These are phyloP conservation scores for Drosophila ezoana DNA, from an alignment of 2,888 invertebrate species.

Conservation along the genomic window DNA sequence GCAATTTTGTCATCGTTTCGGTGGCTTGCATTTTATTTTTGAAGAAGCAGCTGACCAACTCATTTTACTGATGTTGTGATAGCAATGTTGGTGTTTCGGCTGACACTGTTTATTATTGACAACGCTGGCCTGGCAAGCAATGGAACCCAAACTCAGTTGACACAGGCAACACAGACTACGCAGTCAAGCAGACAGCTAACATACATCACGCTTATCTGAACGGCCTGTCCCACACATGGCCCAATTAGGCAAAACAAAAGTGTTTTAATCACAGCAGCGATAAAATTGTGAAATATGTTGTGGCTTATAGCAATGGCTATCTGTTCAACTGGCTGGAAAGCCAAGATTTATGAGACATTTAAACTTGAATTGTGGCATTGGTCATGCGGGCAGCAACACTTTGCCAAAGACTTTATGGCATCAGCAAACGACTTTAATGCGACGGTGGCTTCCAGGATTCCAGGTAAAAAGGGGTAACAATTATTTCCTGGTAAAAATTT, in stretches of 20 bases:
- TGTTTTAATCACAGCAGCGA: conserved; percentile 56
- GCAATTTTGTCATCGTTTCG: conserved; percentile 16
- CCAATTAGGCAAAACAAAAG: conserved; percentile 63
- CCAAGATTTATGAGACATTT: conserved; percentile 68
- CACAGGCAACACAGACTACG: background rate
- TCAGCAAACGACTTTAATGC: conserved; percentile 7
- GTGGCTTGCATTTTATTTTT: conserved; percentile 7
- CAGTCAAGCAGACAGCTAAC: conserved; percentile 7
- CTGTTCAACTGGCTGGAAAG: conserved; percentile 17
- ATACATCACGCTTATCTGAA: conserved; percentile 27
- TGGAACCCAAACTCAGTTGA: background rate
- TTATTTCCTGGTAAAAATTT: background rate
- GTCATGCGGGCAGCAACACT: conserved; percentile 49
- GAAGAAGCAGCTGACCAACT: conserved; percentile 1
- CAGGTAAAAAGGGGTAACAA: background rate
- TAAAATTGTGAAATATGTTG: conserved; percentile 61
- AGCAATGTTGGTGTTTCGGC: conserved; percentile 13
- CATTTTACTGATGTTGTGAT: conserved; percentile 6
- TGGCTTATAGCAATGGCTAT: conserved; percentile 36
- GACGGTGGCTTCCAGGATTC: background rate
- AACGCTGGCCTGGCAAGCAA: conserved; percentile 5
- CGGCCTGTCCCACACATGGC: conserved; percentile 30
- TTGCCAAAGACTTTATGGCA: conserved; percentile 14
- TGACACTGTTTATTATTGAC: conserved; percentile 44
- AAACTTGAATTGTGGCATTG: conserved; percentile 55